Percentiles rank a stretch among this genome's conserved stretches.
Evolutionary conservation across 2,113 vertebrate genomes (phyloP).

Genomic region (Holacanthus passer): DNA sequence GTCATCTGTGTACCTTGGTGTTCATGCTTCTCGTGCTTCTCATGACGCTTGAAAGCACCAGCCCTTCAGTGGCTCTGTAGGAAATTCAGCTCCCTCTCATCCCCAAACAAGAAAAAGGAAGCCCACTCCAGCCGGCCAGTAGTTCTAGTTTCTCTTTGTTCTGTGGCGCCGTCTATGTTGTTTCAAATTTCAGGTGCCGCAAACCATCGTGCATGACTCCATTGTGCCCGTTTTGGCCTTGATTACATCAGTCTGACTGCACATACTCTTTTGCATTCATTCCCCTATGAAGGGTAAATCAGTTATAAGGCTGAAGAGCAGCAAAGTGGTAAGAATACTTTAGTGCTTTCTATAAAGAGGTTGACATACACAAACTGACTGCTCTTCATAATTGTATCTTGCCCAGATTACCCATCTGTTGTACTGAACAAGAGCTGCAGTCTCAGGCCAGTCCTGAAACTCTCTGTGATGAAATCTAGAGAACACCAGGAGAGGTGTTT

Average conservation of each 20-base stretch:
- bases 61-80: conserved; percentile 36
- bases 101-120: conserved; percentile 39
- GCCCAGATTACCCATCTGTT: conserved; percentile 18
- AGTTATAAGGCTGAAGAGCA: conserved; percentile 16
- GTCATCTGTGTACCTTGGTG: conserved; percentile 66
- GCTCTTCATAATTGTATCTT: conserved; percentile 10
- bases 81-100: conserved; percentile 38
- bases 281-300: conserved; percentile 32
- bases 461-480: background rate
- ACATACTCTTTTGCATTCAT: conserved; percentile 33
- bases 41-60: conserved; percentile 64
- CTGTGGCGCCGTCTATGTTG: conserved; percentile 68
- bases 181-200: conserved; percentile 72
- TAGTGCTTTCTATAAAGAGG: conserved; percentile 34
- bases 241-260: conserved; percentile 59
- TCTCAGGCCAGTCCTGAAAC: background rate
- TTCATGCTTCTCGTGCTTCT: conserved; percentile 64
- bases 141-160: conserved; percentile 69
- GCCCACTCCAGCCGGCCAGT: conserved; percentile 24
- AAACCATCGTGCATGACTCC: conserved; percentile 49
- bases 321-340: conserved; percentile 17
- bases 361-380: background rate
- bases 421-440: background rate
- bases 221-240: conserved; percentile 58
- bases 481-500: background rate